A percentile compares a stretch with the other conserved stretches of the same genome.
Conservation (phyloP, 2,113 vertebrate genomes). For the Chionomys nivalis region DNA sequence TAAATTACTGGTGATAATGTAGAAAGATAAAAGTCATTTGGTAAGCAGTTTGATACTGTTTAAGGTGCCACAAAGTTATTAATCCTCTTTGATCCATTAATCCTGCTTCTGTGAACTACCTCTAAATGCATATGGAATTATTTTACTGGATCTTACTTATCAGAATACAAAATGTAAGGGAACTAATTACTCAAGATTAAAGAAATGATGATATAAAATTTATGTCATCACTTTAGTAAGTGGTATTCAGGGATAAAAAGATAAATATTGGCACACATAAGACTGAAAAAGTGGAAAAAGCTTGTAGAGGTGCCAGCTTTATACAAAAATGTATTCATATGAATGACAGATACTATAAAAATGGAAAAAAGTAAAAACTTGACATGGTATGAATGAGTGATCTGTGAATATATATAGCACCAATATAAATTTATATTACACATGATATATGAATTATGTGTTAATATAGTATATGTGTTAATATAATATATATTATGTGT, state of each 20-base stretch:
- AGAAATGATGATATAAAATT: constrained; percentile 24
- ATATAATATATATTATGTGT: not conserved
- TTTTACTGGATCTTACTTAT: constrained; percentile 39
- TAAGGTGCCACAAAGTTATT: constrained; percentile 15
- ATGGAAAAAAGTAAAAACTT: not conserved
- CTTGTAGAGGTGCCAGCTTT: not conserved
- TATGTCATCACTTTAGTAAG: not conserved
- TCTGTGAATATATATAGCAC: not conserved
- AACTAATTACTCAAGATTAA: not conserved
- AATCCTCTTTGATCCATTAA: constrained; percentile 20
- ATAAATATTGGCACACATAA: not conserved
- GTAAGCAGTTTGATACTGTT: constrained; percentile 38
- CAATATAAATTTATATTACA: not conserved
- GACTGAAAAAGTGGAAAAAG: not conserved
- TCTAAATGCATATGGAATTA: constrained; percentile 12
- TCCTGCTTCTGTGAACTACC: constrained; percentile 40
- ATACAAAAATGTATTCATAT: not conserved
- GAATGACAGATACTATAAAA: not conserved
- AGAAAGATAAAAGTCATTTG: constrained; percentile 47
- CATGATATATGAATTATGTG: no score
- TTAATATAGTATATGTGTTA: no score
- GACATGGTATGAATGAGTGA: not conserved
- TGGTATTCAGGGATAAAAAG: not conserved
- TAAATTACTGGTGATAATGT: constrained; percentile 18
- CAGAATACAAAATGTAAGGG: not conserved